These are phyloP conservation scores for Lepidurus apus DNA, from an alignment of 1,140 invertebrate genomes.

Conservation along the genomic window DNA sequence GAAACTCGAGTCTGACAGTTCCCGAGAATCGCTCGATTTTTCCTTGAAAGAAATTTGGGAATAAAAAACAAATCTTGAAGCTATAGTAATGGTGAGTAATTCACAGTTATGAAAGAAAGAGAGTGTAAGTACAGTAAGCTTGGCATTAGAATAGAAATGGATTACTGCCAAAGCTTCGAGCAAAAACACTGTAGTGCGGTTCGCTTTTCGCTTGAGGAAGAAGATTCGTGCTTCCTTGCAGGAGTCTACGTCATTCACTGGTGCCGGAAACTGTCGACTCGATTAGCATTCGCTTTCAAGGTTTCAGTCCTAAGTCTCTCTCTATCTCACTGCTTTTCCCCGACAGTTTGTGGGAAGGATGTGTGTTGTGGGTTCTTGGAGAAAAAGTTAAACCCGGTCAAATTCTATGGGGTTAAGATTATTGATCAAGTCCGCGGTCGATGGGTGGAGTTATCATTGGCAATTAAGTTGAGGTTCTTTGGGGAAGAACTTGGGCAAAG, in stretches of 20 bases:
- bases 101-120: not conserved
- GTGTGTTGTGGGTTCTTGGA: not conserved
- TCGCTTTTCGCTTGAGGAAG: not conserved
- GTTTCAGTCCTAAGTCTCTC: not conserved
- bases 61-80: no score
- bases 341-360: not conserved
- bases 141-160: not conserved
- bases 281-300: not conserved
- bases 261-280: not conserved
- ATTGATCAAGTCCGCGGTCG: constrained; percentile 6
- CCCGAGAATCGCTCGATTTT: not conserved
- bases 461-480: constrained; percentile 17
- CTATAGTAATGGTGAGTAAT: no score
- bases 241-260: not conserved
- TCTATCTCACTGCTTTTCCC: not conserved
- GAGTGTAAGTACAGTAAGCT: not conserved
- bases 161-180: not conserved
- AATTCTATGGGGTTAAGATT: not conserved
- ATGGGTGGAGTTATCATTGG: constrained; percentile 11
- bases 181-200: not conserved
- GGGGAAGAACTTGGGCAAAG: not conserved
- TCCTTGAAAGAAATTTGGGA: not conserved
- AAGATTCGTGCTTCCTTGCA: not conserved
- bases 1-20: not conserved
- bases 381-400: not conserved